Conservation (phyloP, 2,113 vertebrate species). For the Climacteris rufus region DNA sequence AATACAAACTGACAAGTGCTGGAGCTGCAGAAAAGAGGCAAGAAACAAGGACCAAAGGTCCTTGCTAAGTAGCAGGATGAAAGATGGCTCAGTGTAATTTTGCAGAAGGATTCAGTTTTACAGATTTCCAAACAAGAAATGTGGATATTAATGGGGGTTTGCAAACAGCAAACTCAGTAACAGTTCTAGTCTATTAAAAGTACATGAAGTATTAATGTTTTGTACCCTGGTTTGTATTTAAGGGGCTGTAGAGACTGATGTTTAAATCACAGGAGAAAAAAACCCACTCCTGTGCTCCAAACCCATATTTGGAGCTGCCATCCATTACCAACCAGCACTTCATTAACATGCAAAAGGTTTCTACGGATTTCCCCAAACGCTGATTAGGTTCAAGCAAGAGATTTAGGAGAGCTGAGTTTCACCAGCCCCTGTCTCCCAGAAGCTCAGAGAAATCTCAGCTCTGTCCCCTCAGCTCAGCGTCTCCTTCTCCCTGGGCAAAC, state of each 20-base stretch:
- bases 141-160: not conserved
- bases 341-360: not conserved
- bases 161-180: not conserved
- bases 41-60: slow-evolving; percentile 43
- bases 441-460: not conserved
- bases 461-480: not conserved
- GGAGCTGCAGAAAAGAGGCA: not conserved
- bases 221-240: not conserved
- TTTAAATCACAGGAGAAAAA: not conserved
- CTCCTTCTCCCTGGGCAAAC: not conserved
- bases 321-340: not conserved
- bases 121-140: not conserved
- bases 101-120: not conserved
- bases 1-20: slow-evolving; percentile 30
- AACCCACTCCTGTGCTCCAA: not conserved
- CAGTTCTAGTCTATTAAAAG: not conserved
- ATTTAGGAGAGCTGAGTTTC: not conserved
- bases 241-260: not conserved
- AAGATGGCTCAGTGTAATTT: not conserved
- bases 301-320: not conserved
- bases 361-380: not conserved
- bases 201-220: not conserved
- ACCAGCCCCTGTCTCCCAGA: not conserved
- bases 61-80: slow-evolving; percentile 28
- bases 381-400: not conserved